Conservation (phyloP, 2,888 invertebrate genomes). For the Sarcophaga carnaria region DNA sequence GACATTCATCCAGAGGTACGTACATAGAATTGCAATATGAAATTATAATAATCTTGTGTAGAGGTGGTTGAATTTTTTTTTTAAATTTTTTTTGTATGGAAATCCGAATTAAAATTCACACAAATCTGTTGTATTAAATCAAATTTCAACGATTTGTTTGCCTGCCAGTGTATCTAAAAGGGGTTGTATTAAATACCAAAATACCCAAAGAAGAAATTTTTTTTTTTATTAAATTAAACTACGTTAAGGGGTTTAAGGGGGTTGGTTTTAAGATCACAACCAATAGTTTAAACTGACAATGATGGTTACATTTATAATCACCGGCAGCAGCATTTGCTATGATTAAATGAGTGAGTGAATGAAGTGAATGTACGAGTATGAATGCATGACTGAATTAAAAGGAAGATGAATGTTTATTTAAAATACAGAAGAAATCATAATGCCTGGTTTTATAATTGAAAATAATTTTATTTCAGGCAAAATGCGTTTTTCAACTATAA, state of each 20-base stretch:
- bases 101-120: constrained; percentile 27
- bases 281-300: background rate
- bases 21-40: constrained; percentile 28
- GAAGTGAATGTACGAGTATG: too few relatives aligned
- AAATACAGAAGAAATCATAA: constrained; percentile 8
- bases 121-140: constrained; percentile 28
- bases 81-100: too few relatives aligned
- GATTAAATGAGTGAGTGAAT: background rate
- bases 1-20: too few relatives aligned
- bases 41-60: constrained; percentile 24
- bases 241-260: background rate
- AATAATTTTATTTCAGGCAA: constrained; percentile 27
- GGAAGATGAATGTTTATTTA: constrained; percentile 58
- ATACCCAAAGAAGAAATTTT: background rate
- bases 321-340: background rate
- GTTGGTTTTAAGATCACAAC: background rate
- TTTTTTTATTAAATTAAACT: background rate
- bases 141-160: constrained; percentile 12
- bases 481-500: background rate
- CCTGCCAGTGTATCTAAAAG: constrained; percentile 8
- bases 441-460: constrained; percentile 57
- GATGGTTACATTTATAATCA: background rate
- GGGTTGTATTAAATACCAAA: constrained; percentile 63
- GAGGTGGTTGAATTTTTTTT: constrained; percentile 1
- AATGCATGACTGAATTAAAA: background rate